A percentile compares a stretch with the other conserved stretches of the same genome.
These are phyloP conservation scores for Dioctria rufipes DNA, from an alignment of 2,888 invertebrate genomes.

Conservation along the genomic window DNA sequence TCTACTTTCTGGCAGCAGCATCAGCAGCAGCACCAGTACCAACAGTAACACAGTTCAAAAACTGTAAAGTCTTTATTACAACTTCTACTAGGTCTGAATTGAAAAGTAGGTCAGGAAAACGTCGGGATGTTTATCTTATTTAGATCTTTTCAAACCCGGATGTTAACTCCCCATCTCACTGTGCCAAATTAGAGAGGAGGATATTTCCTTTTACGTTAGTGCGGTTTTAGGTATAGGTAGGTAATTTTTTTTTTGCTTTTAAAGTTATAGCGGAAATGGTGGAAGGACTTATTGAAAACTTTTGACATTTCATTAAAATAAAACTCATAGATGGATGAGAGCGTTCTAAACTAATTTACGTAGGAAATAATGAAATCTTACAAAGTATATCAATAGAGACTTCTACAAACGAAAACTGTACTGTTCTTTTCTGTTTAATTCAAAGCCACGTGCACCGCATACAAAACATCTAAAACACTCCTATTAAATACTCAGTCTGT, in stretches of 20 bases:
- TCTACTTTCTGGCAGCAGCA: background rate
- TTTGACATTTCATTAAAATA: background rate
- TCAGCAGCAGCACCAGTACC: background rate
- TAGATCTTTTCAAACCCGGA: slow-evolving; percentile 36
- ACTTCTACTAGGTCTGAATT: slow-evolving; percentile 27
- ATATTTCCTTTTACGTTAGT: slow-evolving; percentile 3
- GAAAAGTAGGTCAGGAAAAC: slow-evolving; percentile 45
- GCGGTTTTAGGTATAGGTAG: too few species aligned
- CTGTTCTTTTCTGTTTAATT: too few species aligned
- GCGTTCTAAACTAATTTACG: background rate
- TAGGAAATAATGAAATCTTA: too few species aligned
- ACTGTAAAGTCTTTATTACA: slow-evolving; percentile 49
- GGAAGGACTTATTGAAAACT: background rate
- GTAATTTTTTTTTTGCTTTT: background rate
- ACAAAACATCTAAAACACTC: too few species aligned
- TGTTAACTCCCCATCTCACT: background rate
- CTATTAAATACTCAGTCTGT: too few species aligned
- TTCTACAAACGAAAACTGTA: too few species aligned
- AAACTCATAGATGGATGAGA: background rate
- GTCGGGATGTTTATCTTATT: slow-evolving; percentile 46
- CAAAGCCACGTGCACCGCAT: too few species aligned
- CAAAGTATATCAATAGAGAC: too few species aligned
- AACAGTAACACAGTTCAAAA: slow-evolving; percentile 17
- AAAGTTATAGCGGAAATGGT: slow-evolving; percentile 5
- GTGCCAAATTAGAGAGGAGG: background rate